phyloP scores from a whole-genome alignment of 2,113 vertebrate genomes.

The Pseudorhombus dupliciocellatus region DNA sequence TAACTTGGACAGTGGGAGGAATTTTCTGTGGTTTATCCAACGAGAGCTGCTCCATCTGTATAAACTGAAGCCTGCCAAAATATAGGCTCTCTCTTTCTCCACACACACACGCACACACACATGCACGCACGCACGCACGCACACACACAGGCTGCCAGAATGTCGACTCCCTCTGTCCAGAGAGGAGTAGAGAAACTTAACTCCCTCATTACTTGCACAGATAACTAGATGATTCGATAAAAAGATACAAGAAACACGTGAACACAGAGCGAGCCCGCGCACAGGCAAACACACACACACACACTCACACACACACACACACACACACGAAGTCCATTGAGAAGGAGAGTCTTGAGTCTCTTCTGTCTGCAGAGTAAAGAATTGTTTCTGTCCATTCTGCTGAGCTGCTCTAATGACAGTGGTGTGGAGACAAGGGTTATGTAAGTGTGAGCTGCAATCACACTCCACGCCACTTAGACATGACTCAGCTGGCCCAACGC shows the following conservation, averaged over 20 bases:
- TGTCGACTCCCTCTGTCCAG: slow-evolving; percentile 80
- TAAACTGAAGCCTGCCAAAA: slow-evolving; percentile 85
- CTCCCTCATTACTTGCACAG: slow-evolving; percentile 73
- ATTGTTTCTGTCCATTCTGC: slow-evolving; percentile 64
- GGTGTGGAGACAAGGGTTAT: slow-evolving; percentile 78
- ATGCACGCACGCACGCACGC: slow-evolving; percentile 30
- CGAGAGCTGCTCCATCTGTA: slow-evolving; percentile 87
- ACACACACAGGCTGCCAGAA: slow-evolving; percentile 76
- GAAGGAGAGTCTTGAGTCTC: slow-evolving; percentile 49
- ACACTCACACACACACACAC: slow-evolving; percentile 7
- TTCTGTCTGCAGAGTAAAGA: slow-evolving; percentile 55
- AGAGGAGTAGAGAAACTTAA: slow-evolving; percentile 78
- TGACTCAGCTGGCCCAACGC: slow-evolving; percentile 77
- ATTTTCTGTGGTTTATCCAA: slow-evolving; percentile 87
- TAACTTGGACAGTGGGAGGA: slow-evolving; percentile 86
- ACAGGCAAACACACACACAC: slow-evolving; percentile 10
- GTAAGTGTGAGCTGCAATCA: slow-evolving; percentile 78
- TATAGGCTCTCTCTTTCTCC: slow-evolving; percentile 74
- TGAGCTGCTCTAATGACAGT: slow-evolving; percentile 72
- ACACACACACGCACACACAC: slow-evolving; percentile 26
- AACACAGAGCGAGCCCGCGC: not conserved
- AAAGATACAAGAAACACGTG: slow-evolving; percentile 45
- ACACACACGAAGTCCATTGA: slow-evolving; percentile 31
- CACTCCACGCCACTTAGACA: slow-evolving; percentile 74
- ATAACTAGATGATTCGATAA: slow-evolving; percentile 48